phyloP scores from a whole-genome alignment of 2,888 invertebrate species.

The Malthinus flaveolus region DNA sequence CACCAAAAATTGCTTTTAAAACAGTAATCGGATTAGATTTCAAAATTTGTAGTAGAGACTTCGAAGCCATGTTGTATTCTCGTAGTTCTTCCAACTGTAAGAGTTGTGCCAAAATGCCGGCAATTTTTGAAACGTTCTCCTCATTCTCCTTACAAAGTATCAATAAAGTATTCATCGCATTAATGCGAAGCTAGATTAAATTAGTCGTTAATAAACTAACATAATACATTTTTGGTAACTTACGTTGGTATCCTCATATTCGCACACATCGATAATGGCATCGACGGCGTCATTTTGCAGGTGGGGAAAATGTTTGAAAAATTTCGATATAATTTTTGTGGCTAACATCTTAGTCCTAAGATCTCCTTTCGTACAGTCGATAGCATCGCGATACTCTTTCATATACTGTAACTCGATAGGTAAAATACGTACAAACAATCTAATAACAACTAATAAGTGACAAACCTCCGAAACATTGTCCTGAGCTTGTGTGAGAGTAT shows the following conservation, averaged over 20 bases:
- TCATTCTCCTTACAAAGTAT: constrained; percentile 83
- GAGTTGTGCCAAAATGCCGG: constrained; percentile 90
- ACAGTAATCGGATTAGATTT: constrained; percentile 72
- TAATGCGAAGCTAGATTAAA: constrained; percentile 79
- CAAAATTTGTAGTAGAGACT: constrained; percentile 77
- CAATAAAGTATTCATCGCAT: constrained; percentile 91
- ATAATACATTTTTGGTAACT: constrained; percentile 47
- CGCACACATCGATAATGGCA: constrained; percentile 91
- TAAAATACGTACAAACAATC: neutral
- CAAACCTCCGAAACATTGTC: constrained; percentile 87
- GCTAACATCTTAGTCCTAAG: constrained; percentile 90
- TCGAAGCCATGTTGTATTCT: constrained; percentile 83
- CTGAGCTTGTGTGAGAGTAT: constrained; percentile 85
- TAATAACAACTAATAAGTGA: constrained; percentile 34
- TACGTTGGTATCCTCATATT: constrained; percentile 91
- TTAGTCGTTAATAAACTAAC: neutral
- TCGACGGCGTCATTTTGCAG: constrained; percentile 86
- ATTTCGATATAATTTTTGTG: constrained; percentile 93
- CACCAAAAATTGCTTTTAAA: constrained; percentile 60
- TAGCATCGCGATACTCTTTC: constrained; percentile 82
- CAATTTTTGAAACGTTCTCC: constrained; percentile 82
- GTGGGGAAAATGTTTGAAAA: constrained; percentile 89
- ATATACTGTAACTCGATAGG: constrained; percentile 68
- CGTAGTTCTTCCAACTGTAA: constrained; percentile 83
- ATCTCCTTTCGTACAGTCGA: constrained; percentile 86